Evolutionary conservation across 1,140 invertebrate genomes (phyloP).

Genomic region (Ostrea edulis): DNA sequence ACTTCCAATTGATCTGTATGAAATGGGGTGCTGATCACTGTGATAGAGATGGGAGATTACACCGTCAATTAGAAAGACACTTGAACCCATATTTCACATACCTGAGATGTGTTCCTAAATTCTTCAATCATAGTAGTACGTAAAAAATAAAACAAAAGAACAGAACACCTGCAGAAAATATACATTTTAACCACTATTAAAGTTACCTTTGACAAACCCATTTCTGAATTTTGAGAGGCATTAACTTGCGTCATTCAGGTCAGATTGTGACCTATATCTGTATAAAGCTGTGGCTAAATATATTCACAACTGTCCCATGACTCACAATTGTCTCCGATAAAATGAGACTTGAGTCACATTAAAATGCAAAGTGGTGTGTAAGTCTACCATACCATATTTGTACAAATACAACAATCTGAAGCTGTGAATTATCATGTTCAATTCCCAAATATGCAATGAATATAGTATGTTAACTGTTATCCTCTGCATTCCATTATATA

Average conservation of each 20-base stretch:
- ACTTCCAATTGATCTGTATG: slow-evolving; percentile 15
- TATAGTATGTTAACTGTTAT: not conserved
- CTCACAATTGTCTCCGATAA: not conserved
- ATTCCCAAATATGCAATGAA: not conserved
- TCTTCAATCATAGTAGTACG: not conserved
- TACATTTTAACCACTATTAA: not conserved
- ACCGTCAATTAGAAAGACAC: slow-evolving; percentile 9
- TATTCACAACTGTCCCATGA: slow-evolving; percentile 25
- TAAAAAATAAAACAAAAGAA: not conserved
- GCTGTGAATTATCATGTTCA: not conserved
- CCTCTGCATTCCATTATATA: not conserved
- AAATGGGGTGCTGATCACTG: slow-evolving; percentile 21
- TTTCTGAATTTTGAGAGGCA: not conserved
- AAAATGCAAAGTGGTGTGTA: not conserved
- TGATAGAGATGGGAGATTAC: slow-evolving; percentile 14
- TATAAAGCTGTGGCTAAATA: slow-evolving; percentile 4
- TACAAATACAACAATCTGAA: not conserved
- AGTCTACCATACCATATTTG: slow-evolving; percentile 5
- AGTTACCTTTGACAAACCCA: not conserved
- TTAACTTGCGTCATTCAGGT: not conserved
- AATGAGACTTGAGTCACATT: slow-evolving; percentile 8
- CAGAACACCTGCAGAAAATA: not conserved
- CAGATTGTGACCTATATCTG: not conserved
- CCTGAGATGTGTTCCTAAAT: not conserved
- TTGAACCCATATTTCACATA: slow-evolving; percentile 32